phyloP scores from a whole-genome alignment of 2,888 invertebrate genomes.

The Tryphoninae sp. region DNA sequence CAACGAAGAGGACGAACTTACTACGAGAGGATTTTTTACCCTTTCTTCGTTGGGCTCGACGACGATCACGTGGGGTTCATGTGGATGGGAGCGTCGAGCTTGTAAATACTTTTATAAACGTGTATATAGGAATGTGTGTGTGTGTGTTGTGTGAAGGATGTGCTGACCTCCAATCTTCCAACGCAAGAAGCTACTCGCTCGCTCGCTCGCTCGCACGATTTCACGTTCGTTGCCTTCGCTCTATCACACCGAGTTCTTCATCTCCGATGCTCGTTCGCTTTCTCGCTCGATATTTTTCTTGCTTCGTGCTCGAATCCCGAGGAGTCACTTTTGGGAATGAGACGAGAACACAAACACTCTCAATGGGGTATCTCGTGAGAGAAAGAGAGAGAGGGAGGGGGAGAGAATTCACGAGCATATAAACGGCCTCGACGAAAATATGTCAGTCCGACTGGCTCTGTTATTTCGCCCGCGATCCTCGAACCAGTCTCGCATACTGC shows the following conservation, averaged over 20 bases:
- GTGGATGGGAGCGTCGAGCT: background rate
- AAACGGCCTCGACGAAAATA: conserved; percentile 64
- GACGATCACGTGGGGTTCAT: background rate
- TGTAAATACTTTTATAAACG: background rate
- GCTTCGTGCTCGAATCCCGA: background rate
- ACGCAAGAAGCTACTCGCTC: too few relatives aligned
- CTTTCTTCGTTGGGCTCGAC: background rate
- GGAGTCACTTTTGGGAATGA: background rate
- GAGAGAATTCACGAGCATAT: conserved; percentile 21
- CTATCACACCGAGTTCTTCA: conserved; percentile 24
- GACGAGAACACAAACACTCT: background rate
- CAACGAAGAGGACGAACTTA: conserved; percentile 44
- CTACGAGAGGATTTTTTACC: conserved; percentile 37
- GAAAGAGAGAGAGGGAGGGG: too few relatives aligned
- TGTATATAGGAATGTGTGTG: too few relatives aligned
- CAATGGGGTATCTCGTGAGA: too few relatives aligned
- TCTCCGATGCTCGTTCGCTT: conserved; percentile 43
- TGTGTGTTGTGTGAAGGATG: too few relatives aligned
- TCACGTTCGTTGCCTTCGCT: conserved; percentile 23
- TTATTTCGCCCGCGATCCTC: conserved; percentile 58
- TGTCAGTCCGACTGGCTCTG: conserved; percentile 58
- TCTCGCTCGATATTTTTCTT: conserved; percentile 31
- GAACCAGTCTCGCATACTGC: conserved; percentile 50
- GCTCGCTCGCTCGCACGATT: background rate
- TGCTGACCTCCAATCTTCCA: too few relatives aligned